Percentiles rank a stretch among this genome's conserved stretches.
These are phyloP conservation scores for Sarcophaga carnaria DNA, from an alignment of 2,888 invertebrate species.

Conservation along the genomic window DNA sequence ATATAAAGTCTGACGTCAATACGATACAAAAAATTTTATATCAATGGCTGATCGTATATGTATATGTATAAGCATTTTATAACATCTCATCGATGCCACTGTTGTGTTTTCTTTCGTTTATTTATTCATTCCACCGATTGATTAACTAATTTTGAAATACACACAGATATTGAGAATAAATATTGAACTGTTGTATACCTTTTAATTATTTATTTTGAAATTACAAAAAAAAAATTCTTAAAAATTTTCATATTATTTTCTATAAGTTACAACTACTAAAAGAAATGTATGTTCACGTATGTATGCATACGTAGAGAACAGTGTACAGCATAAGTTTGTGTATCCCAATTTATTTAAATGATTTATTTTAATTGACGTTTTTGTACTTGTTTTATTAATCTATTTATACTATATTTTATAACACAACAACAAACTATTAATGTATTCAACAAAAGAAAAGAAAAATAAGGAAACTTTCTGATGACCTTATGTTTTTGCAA, in stretches of 20 bases:
- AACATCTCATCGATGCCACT: background rate
- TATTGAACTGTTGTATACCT: slow-evolving; percentile 25
- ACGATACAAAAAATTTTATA: slow-evolving; percentile 32
- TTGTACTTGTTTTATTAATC: no score
- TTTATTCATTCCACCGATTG: slow-evolving; percentile 36
- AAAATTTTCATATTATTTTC: background rate
- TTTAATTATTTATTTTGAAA: slow-evolving; percentile 30
- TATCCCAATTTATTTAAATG: no score
- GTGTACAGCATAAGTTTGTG: no score
- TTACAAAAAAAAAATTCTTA: slow-evolving; percentile 8
- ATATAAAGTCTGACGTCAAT: slow-evolving; percentile 52
- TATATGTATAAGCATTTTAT: background rate
- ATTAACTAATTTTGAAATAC: slow-evolving; percentile 22
- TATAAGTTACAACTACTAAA: slow-evolving; percentile 14
- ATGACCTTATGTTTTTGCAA: no score
- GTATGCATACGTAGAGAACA: background rate
- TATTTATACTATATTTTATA: no score
- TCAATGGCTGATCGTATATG: slow-evolving; percentile 21
- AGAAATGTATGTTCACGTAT: background rate
- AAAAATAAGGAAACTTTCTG: no score
- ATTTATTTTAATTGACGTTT: no score
- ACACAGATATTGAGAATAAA: slow-evolving; percentile 35
- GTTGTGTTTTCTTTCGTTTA: slow-evolving; percentile 18
- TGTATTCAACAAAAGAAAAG: no score
- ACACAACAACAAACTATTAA: no score